Percentiles rank a stretch among this genome's conserved stretches.
These are phyloP conservation scores for Crepidodera aurea DNA, from an alignment of 2,888 invertebrate genomes.

Conservation along the genomic window DNA sequence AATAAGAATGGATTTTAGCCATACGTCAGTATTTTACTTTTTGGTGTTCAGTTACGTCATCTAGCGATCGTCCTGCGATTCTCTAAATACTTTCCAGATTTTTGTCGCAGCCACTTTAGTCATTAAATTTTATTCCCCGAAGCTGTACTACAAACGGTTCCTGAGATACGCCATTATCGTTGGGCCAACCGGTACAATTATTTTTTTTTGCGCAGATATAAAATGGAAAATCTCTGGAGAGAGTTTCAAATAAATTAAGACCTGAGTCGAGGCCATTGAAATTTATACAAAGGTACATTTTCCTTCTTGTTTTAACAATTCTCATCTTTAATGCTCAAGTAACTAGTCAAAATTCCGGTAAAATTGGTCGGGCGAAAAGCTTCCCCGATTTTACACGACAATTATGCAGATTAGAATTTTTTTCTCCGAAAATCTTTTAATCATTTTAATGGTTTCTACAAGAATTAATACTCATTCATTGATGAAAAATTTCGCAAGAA, in stretches of 20 bases:
- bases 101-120: too few relatives aligned
- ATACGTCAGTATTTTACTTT: too few relatives aligned
- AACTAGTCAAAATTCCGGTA: constrained; percentile 27
- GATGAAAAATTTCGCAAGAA: constrained; percentile 47
- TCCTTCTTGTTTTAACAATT: constrained; percentile 20
- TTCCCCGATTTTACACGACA: constrained; percentile 34
- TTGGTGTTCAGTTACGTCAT: too few relatives aligned
- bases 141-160: too few relatives aligned
- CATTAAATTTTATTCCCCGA: too few relatives aligned
- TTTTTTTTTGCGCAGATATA: neutral
- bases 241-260: constrained; percentile 25
- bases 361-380: constrained; percentile 25
- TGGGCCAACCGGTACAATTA: too few relatives aligned
- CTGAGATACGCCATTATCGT: too few relatives aligned
- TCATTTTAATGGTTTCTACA: constrained; percentile 57
- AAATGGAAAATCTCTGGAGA: constrained; percentile 15
- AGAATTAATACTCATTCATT: constrained; percentile 54
- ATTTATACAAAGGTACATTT: constrained; percentile 26
- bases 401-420: constrained; percentile 51
- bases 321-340: constrained; percentile 25
- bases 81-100: too few relatives aligned
- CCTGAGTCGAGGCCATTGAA: constrained; percentile 22
- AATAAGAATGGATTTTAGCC: too few relatives aligned
- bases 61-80: too few relatives aligned
- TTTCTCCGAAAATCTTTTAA: constrained; percentile 53